Evolutionary conservation across 2,797 vertebrate species (phyloP).

Genomic region (Cuculus canorus): DNA sequence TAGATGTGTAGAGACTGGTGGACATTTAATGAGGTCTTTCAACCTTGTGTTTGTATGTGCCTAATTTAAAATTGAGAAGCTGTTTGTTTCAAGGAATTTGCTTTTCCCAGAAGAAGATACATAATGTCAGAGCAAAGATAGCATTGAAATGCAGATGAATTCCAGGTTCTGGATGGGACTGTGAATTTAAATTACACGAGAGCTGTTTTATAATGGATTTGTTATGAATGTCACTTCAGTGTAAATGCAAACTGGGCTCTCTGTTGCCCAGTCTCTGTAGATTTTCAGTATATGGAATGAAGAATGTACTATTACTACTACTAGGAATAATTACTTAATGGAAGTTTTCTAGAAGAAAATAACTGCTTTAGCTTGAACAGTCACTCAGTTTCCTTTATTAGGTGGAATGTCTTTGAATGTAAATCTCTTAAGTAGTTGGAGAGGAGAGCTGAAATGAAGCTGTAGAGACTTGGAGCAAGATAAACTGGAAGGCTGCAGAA

Average conservation of each 20-base stretch:
- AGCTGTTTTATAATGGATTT: slow-evolving; percentile 16
- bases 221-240: background rate
- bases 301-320: background rate
- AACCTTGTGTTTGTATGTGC: background rate
- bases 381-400: background rate
- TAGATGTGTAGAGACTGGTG: background rate
- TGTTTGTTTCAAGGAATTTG: slow-evolving; percentile 53
- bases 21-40: background rate
- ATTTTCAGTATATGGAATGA: background rate
- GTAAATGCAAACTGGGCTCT: slow-evolving; percentile 17
- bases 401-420: background rate
- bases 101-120: slow-evolving; percentile 36
- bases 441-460: slow-evolving; percentile 26
- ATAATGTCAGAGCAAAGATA: slow-evolving; percentile 43
- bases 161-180: slow-evolving; percentile 32
- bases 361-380: background rate
- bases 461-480: slow-evolving; percentile 10
- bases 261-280: background rate
- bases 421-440: slow-evolving; percentile 37
- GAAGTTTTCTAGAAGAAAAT: slow-evolving; percentile 10
- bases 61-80: slow-evolving; percentile 6
- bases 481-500: slow-evolving; percentile 27
- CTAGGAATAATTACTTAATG: slow-evolving; percentile 9
- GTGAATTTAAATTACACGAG: slow-evolving; percentile 31
- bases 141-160: slow-evolving; percentile 56